Evolutionary conservation across 2,888 invertebrate genomes (phyloP), one percentile per base, ranked within the genome.

Genomic region (Volucella inflata): DNA sequence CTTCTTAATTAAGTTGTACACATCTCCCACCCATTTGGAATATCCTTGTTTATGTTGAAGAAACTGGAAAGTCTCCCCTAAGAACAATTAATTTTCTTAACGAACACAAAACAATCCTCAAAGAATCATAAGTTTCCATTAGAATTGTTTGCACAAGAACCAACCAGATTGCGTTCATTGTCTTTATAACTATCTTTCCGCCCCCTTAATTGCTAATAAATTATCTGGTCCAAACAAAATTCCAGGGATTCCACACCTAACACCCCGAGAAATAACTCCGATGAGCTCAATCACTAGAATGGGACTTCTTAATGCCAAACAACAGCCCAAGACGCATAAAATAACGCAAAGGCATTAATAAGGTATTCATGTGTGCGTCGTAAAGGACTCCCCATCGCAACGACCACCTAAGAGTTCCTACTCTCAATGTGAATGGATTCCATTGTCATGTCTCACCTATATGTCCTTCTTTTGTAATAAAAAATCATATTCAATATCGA

Each of bases 291-390:
- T 48, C 21, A 62, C n/a, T 17, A 40, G 14, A 65, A 65, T 51
- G 16, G 4, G 9, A 50, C 36, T 44, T 2, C 8, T 36, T 21
- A 17, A 53, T 46, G 16, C n/a, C 40, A 36, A 65, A 59, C 62
- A 76, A 70, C 55, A 42, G 16, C 21, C n/a, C 46, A 36, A 62
- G 16, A 14, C 12, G 36, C 62, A 74, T 67, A 17, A 75, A 74
- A 62, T 42, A 46, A 36, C 59, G 16, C 68, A 57, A 46, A 70
- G 36, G 50, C 59, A 64, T 82, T 82, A 72, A 78, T 60, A 48
- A 71, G 71, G 16, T 65, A 72, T 76, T 76, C 67, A 71, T 60
- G 67, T 72, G 50, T 77, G 59, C 30, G 55, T 57, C 78, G 17
- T 60, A 62, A 71, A 71, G 42, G 59, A 71, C 46, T 60, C 72